Conservation (phyloP, 2,113 vertebrate genomes). For the Aspiorhynchus laticeps region DNA sequence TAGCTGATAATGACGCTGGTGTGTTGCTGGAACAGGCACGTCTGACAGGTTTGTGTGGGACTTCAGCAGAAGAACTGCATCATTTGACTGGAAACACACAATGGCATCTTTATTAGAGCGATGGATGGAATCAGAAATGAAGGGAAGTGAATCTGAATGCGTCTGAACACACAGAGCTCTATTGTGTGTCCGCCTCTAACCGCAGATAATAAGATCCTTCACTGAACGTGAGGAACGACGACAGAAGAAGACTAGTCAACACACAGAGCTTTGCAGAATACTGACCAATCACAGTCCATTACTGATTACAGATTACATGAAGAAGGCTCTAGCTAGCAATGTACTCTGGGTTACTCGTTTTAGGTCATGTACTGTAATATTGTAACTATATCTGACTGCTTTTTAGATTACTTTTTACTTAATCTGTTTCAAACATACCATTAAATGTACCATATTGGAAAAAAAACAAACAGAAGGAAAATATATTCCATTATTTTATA, state of each 20-base stretch:
- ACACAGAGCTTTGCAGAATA: too few species aligned
- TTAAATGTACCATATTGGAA: too few species aligned
- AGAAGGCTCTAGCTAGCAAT: too few species aligned
- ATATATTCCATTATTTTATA: too few species aligned
- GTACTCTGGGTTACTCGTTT: too few species aligned
- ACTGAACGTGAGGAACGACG: conserved; percentile 22
- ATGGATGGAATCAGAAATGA: conserved; percentile 33
- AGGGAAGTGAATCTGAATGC: conserved; percentile 44
- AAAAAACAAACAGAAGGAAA: too few species aligned
- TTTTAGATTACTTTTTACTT: too few species aligned
- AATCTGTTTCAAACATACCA: too few species aligned
- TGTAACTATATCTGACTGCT: too few species aligned
- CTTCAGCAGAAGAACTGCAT: conserved; percentile 48
- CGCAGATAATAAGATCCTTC: conserved; percentile 53
- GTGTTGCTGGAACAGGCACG: conserved; percentile 6
- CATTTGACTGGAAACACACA: conserved; percentile 46
- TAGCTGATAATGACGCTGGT: neutral
- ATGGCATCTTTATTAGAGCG: conserved; percentile 47
- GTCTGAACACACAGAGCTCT: conserved; percentile 46
- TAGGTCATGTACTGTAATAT: too few species aligned
- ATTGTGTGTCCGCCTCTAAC: conserved; percentile 49
- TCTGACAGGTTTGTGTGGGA: conserved; percentile 34
- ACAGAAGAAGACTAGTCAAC: neutral
- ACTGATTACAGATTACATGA: too few species aligned
- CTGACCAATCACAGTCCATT: too few species aligned